These are phyloP conservation scores for Glossosoma conforme DNA, from an alignment of 1,140 invertebrate genomes.

Conservation along the genomic window DNA sequence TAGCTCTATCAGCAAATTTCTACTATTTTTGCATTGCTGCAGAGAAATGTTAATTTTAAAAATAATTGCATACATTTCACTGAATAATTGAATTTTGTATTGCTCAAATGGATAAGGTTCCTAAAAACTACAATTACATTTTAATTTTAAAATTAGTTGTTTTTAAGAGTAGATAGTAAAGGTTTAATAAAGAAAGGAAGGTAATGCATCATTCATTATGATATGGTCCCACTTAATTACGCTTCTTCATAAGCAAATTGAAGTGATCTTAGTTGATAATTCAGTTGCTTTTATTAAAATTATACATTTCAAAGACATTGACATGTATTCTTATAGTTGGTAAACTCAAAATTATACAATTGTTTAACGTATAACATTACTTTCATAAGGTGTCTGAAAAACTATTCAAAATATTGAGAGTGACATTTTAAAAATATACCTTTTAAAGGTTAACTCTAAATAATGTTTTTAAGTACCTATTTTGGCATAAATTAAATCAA, in stretches of 20 bases:
- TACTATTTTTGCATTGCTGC: conserved; percentile 4
- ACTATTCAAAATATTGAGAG: too few species aligned
- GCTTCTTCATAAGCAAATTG: conserved; percentile 11
- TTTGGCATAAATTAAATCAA: too few species aligned
- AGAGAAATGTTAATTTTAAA: conserved; percentile 5
- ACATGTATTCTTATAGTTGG: too few species aligned
- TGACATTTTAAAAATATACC: too few species aligned
- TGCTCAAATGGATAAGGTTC: conserved; percentile 15
- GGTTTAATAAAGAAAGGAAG: too few species aligned
- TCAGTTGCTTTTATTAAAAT: not conserved
- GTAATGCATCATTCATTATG: conserved; percentile 23
- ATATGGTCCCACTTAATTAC: conserved; percentile 26
- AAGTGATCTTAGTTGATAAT: not conserved
- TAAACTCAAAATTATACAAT: too few species aligned
- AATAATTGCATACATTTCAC: conserved; percentile 11
- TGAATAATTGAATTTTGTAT: conserved; percentile 26
- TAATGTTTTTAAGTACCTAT: too few species aligned
- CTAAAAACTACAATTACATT: conserved; percentile 12
- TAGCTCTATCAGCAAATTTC: conserved; percentile 8
- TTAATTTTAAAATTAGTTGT: conserved; percentile 8
- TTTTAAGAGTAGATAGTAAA: too few species aligned
- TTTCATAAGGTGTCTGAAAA: too few species aligned
- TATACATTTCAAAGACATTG: too few species aligned
- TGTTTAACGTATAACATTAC: too few species aligned
- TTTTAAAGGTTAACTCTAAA: too few species aligned